Percentiles rank a stretch among this genome's conserved stretches.
These are phyloP conservation scores for Acronicta alni DNA, from an alignment of 2,888 invertebrate species.

Conservation along the genomic window DNA sequence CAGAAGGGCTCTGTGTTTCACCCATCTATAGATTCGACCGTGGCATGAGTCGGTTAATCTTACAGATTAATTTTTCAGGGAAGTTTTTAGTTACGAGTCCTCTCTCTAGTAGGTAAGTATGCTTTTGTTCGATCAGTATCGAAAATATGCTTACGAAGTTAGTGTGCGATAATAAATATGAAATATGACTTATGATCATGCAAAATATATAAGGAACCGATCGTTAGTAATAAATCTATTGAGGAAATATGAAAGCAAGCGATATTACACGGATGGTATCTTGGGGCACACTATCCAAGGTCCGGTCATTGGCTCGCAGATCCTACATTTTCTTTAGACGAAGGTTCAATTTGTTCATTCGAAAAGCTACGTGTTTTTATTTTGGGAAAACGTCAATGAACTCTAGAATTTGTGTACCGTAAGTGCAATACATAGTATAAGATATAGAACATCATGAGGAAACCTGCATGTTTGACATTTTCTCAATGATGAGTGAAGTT, in stretches of 20 bases:
- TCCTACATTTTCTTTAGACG: slow-evolving; percentile 43
- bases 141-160: background rate
- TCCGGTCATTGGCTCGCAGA: slow-evolving; percentile 44
- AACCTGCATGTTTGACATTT: too few relatives aligned
- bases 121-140: background rate
- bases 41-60: too few relatives aligned
- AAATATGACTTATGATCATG: slow-evolving; percentile 6
- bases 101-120: too few relatives aligned
- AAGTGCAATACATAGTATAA: too few relatives aligned
- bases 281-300: slow-evolving; percentile 16
- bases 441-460: too few relatives aligned
- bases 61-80: too few relatives aligned
- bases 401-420: slow-evolving; percentile 15
- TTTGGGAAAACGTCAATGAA: slow-evolving; percentile 39
- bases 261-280: slow-evolving; percentile 18
- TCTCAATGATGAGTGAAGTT: too few relatives aligned
- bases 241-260: slow-evolving; percentile 19
- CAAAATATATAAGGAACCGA: slow-evolving; percentile 9
- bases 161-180: slow-evolving; percentile 1
- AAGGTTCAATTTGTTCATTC: slow-evolving; percentile 51
- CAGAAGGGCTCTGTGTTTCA: too few relatives aligned
- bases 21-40: too few relatives aligned
- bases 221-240: slow-evolving; percentile 24
- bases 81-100: too few relatives aligned
- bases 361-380: slow-evolving; percentile 25